phyloP scores from a whole-genome alignment of 2,888 invertebrate species.

The Mermis nigrescens region DNA sequence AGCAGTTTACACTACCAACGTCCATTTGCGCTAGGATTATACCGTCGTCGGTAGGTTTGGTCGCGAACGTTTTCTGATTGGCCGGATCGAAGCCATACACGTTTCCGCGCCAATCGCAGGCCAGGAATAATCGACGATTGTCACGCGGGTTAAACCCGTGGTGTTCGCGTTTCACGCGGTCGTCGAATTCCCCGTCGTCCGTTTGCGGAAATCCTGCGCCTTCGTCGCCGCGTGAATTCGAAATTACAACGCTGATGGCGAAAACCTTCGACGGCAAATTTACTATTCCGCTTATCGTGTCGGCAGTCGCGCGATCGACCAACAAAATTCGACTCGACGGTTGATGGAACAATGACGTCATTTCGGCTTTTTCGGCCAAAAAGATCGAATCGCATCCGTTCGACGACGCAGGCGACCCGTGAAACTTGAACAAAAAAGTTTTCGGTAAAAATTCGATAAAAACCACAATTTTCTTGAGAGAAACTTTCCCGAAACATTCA shows the following conservation, averaged over 20 bases:
- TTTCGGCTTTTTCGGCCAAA: neutral
- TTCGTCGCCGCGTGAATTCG: neutral
- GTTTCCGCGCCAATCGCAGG: neutral
- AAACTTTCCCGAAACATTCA: too few relatives aligned
- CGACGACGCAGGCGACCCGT: too few relatives aligned
- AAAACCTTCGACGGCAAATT: neutral
- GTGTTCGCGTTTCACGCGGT: too few relatives aligned
- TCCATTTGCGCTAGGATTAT: neutral
- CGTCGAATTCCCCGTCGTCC: too few relatives aligned
- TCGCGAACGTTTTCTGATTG: neutral
- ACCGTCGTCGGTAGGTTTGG: neutral
- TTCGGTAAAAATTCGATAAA: too few relatives aligned
- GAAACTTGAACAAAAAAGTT: too few relatives aligned
- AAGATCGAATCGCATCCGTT: too few relatives aligned
- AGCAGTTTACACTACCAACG: neutral
- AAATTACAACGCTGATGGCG: neutral
- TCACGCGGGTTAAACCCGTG: too few relatives aligned
- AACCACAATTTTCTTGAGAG: too few relatives aligned
- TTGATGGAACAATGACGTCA: neutral
- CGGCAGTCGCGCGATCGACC: neutral
- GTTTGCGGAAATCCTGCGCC: too few relatives aligned
- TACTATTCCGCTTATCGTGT: neutral
- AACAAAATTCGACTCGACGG: neutral
- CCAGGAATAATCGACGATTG: neutral
- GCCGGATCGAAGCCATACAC: neutral